Percentiles rank a stretch among this genome's conserved stretches.
These are phyloP conservation scores for Enteromius thamalakanensis DNA, from an alignment of 2,797 vertebrate genomes.

Conservation along the genomic window DNA sequence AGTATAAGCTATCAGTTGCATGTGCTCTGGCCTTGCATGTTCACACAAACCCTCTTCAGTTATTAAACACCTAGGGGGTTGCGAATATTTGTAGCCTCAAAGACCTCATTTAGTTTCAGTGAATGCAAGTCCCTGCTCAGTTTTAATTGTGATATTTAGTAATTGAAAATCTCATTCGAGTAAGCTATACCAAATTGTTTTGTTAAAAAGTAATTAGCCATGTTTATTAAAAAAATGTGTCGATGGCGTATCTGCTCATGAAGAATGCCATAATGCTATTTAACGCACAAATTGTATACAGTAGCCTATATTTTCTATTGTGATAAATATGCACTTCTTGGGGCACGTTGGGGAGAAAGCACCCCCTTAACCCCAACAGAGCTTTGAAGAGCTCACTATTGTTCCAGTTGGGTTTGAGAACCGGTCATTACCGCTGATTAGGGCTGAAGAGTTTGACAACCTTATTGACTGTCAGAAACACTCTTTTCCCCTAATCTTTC, in stretches of 20 bases:
- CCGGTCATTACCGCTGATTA: constrained; percentile 99
- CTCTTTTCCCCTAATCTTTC: constrained; percentile 84
- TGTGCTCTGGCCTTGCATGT: background rate
- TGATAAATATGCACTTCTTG: background rate
- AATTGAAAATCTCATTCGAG: background rate
- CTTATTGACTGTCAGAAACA: constrained; percentile 89
- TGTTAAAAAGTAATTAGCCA: background rate
- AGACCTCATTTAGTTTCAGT: background rate
- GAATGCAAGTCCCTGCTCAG: background rate
- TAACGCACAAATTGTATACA: background rate
- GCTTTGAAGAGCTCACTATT: constrained; percentile 82
- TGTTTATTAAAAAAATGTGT: background rate
- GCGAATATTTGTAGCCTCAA: background rate
- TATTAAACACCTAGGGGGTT: background rate
- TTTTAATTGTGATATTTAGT: background rate
- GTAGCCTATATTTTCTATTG: background rate
- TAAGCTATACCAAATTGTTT: background rate
- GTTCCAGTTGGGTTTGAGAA: constrained; percentile 85
- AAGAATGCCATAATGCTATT: background rate
- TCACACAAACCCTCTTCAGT: background rate
- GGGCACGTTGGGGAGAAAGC: constrained; percentile 9
- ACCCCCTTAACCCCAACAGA: constrained; percentile 47
- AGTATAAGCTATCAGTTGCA: no score
- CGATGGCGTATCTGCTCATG: background rate
- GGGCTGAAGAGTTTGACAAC: constrained; percentile 98